Conservation (phyloP, 2,113 vertebrate species). For the Malurus melanocephalus region DNA sequence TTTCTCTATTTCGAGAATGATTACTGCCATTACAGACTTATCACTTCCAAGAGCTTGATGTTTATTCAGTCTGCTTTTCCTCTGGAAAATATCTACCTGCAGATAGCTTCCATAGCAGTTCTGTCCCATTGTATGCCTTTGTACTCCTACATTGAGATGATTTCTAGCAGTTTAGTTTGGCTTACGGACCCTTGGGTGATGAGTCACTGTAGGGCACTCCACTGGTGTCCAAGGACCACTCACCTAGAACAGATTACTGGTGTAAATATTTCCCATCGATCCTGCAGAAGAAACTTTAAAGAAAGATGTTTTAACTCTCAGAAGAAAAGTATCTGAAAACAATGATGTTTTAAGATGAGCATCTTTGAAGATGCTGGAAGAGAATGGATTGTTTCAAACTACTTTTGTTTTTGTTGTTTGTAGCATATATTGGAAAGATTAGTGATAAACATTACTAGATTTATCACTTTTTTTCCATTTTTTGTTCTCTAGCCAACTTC, state of each 20-base stretch:
- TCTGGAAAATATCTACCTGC: background rate
- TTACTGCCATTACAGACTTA: background rate
- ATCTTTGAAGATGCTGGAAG: background rate
- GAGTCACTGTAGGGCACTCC: background rate
- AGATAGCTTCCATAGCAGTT: background rate
- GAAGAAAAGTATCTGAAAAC: background rate
- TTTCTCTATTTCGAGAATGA: background rate
- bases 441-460: background rate
- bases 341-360: background rate
- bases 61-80: background rate
- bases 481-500: constrained; percentile 81
- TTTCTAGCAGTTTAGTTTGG: background rate
- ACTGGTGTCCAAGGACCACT: accelerated
- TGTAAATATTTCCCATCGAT: background rate
- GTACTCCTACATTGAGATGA: background rate
- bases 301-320: background rate
- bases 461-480: background rate
- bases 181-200: background rate
- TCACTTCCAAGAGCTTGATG: background rate
- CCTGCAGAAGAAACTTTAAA: background rate
- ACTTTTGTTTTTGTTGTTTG: background rate
- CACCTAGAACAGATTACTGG: background rate
- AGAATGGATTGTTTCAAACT: background rate
- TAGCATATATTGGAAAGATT: background rate
- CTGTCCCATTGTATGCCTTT: background rate